phyloP scores from a whole-genome alignment of 1,140 invertebrate genomes.

The Trichoplusia ni region DNA sequence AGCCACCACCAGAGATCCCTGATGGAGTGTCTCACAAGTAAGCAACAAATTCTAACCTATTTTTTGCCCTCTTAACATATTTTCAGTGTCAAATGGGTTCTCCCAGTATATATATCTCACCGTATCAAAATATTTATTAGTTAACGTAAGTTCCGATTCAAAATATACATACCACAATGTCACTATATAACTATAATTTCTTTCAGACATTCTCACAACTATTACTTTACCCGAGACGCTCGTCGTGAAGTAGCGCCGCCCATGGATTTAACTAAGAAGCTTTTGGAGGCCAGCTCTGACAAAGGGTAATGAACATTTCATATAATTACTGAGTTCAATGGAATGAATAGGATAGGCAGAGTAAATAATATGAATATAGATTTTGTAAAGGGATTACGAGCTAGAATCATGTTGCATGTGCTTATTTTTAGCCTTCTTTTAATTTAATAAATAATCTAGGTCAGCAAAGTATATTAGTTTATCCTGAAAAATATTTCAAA shows the following conservation, averaged over 20 bases:
- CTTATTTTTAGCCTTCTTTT: background rate
- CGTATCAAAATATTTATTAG: too few species aligned
- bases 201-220: slow-evolving; percentile 85
- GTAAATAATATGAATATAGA: too few species aligned
- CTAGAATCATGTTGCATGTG: too few species aligned
- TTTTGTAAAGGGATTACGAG: too few species aligned
- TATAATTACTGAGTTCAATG: background rate
- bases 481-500: too few species aligned
- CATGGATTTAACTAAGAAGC: slow-evolving; percentile 78
- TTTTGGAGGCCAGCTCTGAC: slow-evolving; percentile 63
- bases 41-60: slow-evolving; percentile 29
- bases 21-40: slow-evolving; percentile 87
- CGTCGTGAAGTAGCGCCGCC: slow-evolving; percentile 88
- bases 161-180: too few species aligned
- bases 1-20: slow-evolving; percentile 88
- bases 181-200: background rate
- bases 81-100: background rate
- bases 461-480: too few species aligned
- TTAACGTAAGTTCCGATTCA: too few species aligned
- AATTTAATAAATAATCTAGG: too few species aligned
- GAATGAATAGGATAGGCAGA: background rate
- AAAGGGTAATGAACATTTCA: slow-evolving; percentile 57
- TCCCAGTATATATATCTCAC: too few species aligned
- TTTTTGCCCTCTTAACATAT: background rate
- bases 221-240: slow-evolving; percentile 90